Conservation (phyloP, 2,797 vertebrate genomes). For the Nyctalus aviator region DNA sequence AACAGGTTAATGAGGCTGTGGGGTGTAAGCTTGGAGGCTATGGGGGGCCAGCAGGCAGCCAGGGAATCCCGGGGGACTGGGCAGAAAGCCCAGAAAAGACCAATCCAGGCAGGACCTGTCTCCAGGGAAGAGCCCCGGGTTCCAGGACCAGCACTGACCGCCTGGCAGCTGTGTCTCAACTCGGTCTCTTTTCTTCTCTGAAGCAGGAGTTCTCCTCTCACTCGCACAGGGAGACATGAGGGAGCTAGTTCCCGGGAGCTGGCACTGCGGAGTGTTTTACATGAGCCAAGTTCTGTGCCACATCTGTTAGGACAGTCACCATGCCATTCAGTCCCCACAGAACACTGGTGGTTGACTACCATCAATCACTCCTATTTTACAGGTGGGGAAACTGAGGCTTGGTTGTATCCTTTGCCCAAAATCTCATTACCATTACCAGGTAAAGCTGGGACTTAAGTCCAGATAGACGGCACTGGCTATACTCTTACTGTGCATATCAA, state of each 20-base stretch:
- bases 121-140: background rate
- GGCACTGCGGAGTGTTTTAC: too few relatives aligned
- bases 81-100: background rate
- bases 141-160: background rate
- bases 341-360: too few relatives aligned
- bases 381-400: too few relatives aligned
- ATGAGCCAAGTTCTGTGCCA: too few relatives aligned
- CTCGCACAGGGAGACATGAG: too few relatives aligned
- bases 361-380: too few relatives aligned
- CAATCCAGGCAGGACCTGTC: background rate
- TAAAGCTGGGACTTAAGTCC: background rate
- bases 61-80: background rate
- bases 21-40: background rate
- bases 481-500: background rate
- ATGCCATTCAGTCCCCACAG: too few relatives aligned
- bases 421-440: background rate
- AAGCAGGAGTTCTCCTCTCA: too few relatives aligned
- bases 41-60: too few relatives aligned
- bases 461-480: background rate
- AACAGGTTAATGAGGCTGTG: background rate
- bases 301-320: too few relatives aligned
- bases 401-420: background rate
- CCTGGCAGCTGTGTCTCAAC: background rate
- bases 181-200: too few relatives aligned
- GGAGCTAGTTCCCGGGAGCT: too few relatives aligned